Conservation (phyloP, 2,888 invertebrate species). For the Macropis europaea region DNA sequence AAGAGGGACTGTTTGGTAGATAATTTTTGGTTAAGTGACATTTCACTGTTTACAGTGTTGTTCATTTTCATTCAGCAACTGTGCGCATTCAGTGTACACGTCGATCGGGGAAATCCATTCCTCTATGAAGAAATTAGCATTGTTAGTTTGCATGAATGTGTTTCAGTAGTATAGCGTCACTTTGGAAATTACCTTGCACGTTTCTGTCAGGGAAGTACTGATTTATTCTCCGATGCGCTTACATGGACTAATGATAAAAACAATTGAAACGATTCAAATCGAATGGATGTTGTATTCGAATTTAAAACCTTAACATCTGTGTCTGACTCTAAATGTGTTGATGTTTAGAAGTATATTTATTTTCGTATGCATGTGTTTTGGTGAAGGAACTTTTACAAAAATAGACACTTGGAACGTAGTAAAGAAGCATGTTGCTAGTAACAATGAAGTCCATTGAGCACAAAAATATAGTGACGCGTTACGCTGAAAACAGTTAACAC, state of each 20-base stretch:
- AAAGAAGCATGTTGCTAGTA: constrained; percentile 33
- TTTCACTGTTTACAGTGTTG: neutral
- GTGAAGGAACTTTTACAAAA: constrained; percentile 14
- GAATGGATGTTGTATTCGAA: too few relatives aligned
- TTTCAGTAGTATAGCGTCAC: neutral
- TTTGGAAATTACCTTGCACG: neutral
- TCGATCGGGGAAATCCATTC: neutral
- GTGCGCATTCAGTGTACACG: neutral
- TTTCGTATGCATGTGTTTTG: constrained; percentile 7
- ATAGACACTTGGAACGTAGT: neutral
- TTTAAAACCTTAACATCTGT: neutral
- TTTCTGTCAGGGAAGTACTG: too few relatives aligned
- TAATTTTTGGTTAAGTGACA: too few relatives aligned
- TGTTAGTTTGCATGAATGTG: neutral
- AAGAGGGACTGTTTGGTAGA: too few relatives aligned
- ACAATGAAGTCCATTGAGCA: neutral
- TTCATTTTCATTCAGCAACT: neutral
- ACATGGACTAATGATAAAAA: too few relatives aligned
- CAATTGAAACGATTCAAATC: too few relatives aligned
- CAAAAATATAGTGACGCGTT: neutral
- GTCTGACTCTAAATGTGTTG: neutral
- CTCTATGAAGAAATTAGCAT: neutral
- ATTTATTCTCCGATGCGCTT: too few relatives aligned
- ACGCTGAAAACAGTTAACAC: constrained; percentile 10
- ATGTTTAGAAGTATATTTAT: too few relatives aligned